Evolutionary conservation across 2,113 vertebrate genomes (phyloP).

Genomic region (Gallinago media): DNA sequence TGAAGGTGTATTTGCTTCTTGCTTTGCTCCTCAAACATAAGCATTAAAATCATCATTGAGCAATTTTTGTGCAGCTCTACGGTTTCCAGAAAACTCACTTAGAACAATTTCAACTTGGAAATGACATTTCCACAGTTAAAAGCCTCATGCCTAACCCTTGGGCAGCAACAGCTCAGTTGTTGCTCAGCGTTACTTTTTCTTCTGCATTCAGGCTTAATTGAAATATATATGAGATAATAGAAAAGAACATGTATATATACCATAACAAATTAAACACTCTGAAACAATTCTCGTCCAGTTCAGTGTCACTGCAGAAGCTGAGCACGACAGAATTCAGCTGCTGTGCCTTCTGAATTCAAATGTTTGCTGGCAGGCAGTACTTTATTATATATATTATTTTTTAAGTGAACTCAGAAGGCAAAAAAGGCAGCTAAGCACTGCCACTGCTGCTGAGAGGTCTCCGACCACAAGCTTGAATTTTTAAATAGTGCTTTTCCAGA

Average conservation of each 20-base stretch:
- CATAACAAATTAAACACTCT: constrained; percentile 28
- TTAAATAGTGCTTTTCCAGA: background rate
- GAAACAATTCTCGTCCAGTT: background rate
- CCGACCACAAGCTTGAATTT: background rate
- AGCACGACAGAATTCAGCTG: background rate
- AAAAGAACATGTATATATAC: background rate
- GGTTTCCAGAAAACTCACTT: background rate
- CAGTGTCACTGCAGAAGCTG: background rate
- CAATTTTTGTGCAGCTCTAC: background rate
- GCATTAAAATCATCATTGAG: background rate
- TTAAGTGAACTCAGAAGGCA: background rate
- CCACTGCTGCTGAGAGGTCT: background rate
- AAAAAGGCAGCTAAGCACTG: background rate
- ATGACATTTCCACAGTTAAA: background rate
- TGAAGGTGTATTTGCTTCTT: background rate
- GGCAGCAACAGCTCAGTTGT: background rate
- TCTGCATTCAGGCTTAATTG: background rate
- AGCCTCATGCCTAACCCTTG: background rate
- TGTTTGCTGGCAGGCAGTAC: background rate
- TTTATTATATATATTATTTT: background rate
- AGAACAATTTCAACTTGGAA: background rate
- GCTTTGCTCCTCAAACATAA: background rate
- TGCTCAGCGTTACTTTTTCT: background rate
- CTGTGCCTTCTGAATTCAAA: background rate
- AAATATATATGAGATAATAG: constrained; percentile 31